Base-by-base conservation (phyloP, 1,140 invertebrate species). In the Leptinotarsa undecemlineata region DNA sequence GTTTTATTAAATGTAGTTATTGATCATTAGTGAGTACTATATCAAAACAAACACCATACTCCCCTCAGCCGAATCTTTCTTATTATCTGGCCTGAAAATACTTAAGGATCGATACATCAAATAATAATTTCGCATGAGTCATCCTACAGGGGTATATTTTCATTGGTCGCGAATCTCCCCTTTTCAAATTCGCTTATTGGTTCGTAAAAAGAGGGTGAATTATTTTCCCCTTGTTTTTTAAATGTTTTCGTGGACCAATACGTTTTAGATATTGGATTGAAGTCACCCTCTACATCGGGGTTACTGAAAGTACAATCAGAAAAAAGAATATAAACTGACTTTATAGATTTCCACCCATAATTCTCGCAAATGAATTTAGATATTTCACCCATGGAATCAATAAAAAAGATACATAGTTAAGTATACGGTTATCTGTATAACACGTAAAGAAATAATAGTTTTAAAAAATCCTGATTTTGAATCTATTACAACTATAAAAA, bases 211-310 rank as follows among this genome's bases (percentile, higher is more conserved):
- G 76, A 77, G 77, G 80, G 80, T 77, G 72, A 73, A 75, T 72
- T 71, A 51, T 73, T 78, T 77, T 71, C 77, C 79, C 78, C 75
- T 79, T 74, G 76, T 81, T 81, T 81, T 81, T 81, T 81, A 81
- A 71, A 67, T 77, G 75, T 80, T 81, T 81, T 80, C 77, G n/a
- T 51, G 68, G 69, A 73, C 80, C 80, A 81, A 81, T 81, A 62
- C 61, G 33, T 74, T 57, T 48, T n/a, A 68, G 15, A 21, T 21
- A 21, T n/a, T n/a, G 48, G 14, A 20, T 48, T 14, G 47, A 26
- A 66, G 14, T 66, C 47, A 15, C 71, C 61, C 48, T 73, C 33
- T 15, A 19, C 51, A 19, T 42, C 33, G 6, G 51, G 51, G n/a
- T 17, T 57, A n/a, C 20, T 62, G 26, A 21, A 72, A 61, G 48